phyloP scores from a whole-genome alignment of 2,797 vertebrate species.

The Propithecus deckenii region DNA sequence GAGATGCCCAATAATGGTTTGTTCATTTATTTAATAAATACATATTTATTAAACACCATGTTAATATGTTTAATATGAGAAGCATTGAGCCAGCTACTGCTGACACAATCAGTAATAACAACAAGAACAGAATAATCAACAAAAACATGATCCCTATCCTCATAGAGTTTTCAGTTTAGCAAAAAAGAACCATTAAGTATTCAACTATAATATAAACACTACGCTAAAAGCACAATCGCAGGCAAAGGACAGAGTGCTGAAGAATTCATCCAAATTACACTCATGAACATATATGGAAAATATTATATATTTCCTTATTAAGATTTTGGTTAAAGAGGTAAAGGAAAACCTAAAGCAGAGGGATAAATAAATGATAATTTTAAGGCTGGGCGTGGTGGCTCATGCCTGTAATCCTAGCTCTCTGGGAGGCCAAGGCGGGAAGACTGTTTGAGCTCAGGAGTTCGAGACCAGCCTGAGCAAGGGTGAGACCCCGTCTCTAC shows the following conservation, averaged over 20 bases:
- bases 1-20: not conserved
- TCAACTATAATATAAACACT: not conserved
- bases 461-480: no score
- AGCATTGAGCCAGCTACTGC: not conserved
- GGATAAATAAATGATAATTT: not conserved
- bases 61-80: not conserved
- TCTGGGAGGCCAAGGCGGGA: no score
- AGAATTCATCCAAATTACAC: not conserved
- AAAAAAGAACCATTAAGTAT: not conserved
- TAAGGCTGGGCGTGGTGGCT: not conserved
- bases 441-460: no score
- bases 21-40: not conserved
- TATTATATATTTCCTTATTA: not conserved
- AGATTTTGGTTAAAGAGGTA: not conserved
- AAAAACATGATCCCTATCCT: not conserved
- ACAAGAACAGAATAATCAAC: not conserved
- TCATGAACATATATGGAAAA: not conserved
- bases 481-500: no score
- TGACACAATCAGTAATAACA: not conserved
- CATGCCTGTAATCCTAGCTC: no score
- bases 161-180: not conserved
- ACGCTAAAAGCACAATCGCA: not conserved
- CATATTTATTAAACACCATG: conserved; percentile 7
- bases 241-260: not conserved
- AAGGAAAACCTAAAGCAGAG: not conserved